Evolutionary conservation across 2,888 invertebrate genomes (phyloP), one percentile per base, ranked within the genome.

Genomic region (Orthosia incerta): DNA sequence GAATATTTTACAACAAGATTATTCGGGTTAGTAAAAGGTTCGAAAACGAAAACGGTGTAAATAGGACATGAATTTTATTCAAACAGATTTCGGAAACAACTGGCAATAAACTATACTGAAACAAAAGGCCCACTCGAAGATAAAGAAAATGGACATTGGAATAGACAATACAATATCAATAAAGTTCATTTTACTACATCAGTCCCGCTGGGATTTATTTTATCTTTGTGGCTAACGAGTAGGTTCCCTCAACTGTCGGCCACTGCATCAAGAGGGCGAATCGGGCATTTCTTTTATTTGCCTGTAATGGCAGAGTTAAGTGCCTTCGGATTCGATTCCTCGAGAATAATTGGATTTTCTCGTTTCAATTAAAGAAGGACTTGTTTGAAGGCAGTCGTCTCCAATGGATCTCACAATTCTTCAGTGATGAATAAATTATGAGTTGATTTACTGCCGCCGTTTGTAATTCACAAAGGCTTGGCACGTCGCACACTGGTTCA

Each of bases 311-410:
- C 84, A 63, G 74, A 84, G 82, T 81, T 84, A 86, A 84, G 80
- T 84, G 85, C 67, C 59, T 76, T 74, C 56, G 64, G 86, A 86
- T 86, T 86, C 84, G 85, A 85, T 86, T 86, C 59, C 79, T 80
- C 66, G 70, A 70, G 63, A 71, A 74, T 84, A 83, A 86, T 83
- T 85, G 76, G 79, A 83, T 85, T 85, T 79, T 79, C 80, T 82
- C 76, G 63, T 85, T 74, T 74, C 72, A 83, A 83, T 86, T 80
- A 82, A 64, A 59, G 75, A 76, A 82, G 51, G 69, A 73, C 65
- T 81, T 71, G 77, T 82, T 85, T 76, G 51, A 65, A 75, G 45
- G 39, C 71, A 76, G 61, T 46, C 57, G 45, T 66, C 76, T 77
- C 74, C 60, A 65, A 75, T 73, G 73, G 79, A 80, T 60, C 60